These are phyloP conservation scores for Ciconia nigra DNA, from an alignment of 2,797 vertebrate species.

Conservation along the genomic window DNA sequence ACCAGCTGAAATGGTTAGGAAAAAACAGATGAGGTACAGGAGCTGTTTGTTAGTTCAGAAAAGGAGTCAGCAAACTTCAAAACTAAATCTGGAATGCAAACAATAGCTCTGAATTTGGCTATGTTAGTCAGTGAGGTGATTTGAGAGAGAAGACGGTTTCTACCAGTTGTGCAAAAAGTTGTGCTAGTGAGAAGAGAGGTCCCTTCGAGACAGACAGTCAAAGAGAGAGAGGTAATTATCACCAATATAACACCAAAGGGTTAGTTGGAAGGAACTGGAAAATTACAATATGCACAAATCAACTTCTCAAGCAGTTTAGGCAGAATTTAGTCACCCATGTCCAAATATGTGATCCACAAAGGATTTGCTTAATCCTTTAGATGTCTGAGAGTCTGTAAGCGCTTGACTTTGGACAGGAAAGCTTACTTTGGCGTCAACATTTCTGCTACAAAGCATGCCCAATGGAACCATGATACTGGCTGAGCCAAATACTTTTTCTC, in stretches of 20 bases:
- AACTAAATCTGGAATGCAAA: neutral
- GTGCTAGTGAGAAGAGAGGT: neutral
- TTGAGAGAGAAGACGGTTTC: neutral
- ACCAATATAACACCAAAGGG: conserved; percentile 47
- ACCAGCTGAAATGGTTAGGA: neutral
- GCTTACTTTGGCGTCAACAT: conserved; percentile 61
- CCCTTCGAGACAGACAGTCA: neutral
- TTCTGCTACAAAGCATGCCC: conserved; percentile 60
- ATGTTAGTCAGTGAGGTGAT: neutral
- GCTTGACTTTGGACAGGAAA: conserved; percentile 54
- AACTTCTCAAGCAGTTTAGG: conserved; percentile 44
- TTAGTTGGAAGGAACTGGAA: conserved; percentile 40
- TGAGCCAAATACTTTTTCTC: conserved; percentile 49
- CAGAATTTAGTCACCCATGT: conserved; percentile 59
- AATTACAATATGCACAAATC: conserved; percentile 34
- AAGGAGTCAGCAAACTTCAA: neutral
- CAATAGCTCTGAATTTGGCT: neutral
- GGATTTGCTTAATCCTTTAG: conserved; percentile 62
- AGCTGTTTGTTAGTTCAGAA: conserved; percentile 9
- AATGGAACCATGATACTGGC: conserved; percentile 50
- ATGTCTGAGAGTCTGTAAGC: conserved; percentile 54
- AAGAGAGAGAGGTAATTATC: conserved; percentile 36
- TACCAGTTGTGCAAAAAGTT: neutral
- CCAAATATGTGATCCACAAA: conserved; percentile 62
- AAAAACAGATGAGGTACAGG: neutral